Conservation (phyloP, 2,888 invertebrate genomes). For the Dendrolimus pini region DNA sequence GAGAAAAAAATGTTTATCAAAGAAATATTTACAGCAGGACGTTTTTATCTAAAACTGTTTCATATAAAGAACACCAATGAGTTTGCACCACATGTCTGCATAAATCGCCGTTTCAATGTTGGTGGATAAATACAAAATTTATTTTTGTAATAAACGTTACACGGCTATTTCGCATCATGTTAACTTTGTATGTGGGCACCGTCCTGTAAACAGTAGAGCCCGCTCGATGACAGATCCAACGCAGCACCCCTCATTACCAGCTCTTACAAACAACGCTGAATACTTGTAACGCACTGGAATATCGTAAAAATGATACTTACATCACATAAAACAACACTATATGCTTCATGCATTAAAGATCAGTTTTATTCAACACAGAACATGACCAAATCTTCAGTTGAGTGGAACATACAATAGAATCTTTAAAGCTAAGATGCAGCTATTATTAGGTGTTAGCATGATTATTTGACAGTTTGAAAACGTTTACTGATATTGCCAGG, state of each 20-base stretch:
- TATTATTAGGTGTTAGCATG: conserved; percentile 73
- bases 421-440: conserved; percentile 60
- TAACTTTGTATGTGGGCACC: conserved; percentile 43
- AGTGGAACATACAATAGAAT: conserved; percentile 57
- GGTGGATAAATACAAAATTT: conserved; percentile 33
- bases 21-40: conserved; percentile 8
- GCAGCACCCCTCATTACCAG: conserved; percentile 62
- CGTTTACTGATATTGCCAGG: conserved; percentile 72
- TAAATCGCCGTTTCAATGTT: conserved; percentile 29
- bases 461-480: conserved; percentile 77
- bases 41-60: conserved; percentile 7
- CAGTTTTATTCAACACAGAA: conserved; percentile 10
- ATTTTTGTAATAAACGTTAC: conserved; percentile 37
- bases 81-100: conserved; percentile 18
- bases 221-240: conserved; percentile 54
- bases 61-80: conserved; percentile 11
- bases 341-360: conserved; percentile 13
- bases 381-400: conserved; percentile 30
- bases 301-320: conserved; percentile 41
- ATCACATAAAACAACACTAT: conserved; percentile 29
- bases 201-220: conserved; percentile 52
- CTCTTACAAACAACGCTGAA: conserved; percentile 49
- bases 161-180: conserved; percentile 40
- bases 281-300: conserved; percentile 44
- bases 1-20: conserved; percentile 1